phyloP scores from a whole-genome alignment of 2,888 invertebrate species.

The Euclidia mi region DNA sequence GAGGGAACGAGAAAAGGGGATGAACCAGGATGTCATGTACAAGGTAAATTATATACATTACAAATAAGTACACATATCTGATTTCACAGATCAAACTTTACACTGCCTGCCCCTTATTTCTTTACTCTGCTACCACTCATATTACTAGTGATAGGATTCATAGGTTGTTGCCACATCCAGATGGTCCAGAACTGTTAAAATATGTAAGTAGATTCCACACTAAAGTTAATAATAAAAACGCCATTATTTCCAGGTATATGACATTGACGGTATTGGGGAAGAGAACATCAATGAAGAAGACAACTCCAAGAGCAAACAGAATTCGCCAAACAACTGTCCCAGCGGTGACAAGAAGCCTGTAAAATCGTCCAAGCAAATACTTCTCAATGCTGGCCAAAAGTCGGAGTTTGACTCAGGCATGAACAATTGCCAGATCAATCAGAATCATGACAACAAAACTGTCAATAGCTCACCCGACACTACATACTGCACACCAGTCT shows the following conservation, averaged over 20 bases:
- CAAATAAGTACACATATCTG: no score
- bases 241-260: conserved; percentile 81
- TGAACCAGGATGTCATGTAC: conserved; percentile 85
- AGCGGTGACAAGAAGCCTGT: conserved; percentile 72
- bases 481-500: conserved; percentile 85
- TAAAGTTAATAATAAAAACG: no score
- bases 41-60: no score
- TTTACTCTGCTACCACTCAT: no score
- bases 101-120: no score
- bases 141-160: no score
- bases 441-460: conserved; percentile 74
- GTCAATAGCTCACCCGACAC: conserved; percentile 74
- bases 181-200: no score
- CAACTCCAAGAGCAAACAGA: conserved; percentile 38
- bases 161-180: no score
- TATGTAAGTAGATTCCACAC: no score
- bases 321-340: conserved; percentile 65
- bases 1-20: conserved; percentile 87
- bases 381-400: conserved; percentile 85
- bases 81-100: no score
- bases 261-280: conserved; percentile 84
- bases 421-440: conserved; percentile 85
- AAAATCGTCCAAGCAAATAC: conserved; percentile 86
- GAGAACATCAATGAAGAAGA: conserved; percentile 82
- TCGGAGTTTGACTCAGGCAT: conserved; percentile 87